phyloP scores from a whole-genome alignment of 1,140 invertebrate species.

The Danaus melanippus region DNA sequence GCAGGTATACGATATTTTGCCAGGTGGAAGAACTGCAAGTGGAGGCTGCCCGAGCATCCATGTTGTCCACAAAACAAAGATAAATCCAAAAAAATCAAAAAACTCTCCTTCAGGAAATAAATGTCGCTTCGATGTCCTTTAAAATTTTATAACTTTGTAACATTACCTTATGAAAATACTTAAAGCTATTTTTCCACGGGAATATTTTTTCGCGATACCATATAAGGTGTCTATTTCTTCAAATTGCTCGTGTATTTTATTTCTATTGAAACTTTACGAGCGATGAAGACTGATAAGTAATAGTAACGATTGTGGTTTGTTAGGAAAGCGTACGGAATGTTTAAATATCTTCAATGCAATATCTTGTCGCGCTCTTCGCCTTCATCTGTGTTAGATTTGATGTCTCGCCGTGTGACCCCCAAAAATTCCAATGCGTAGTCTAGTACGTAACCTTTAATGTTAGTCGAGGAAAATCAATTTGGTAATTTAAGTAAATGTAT shows the following conservation, averaged over 20 bases:
- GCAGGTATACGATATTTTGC: slow-evolving; percentile 85
- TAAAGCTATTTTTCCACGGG: slow-evolving; percentile 69
- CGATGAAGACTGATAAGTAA: slow-evolving; percentile 69
- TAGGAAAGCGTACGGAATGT: slow-evolving; percentile 41
- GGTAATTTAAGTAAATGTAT: slow-evolving; percentile 58
- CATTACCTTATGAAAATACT: slow-evolving; percentile 61
- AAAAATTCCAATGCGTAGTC: slow-evolving; percentile 53
- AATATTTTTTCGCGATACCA: slow-evolving; percentile 46
- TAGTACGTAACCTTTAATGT: slow-evolving; percentile 61
- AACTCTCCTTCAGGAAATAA: slow-evolving; percentile 67
- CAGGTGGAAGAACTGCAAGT: slow-evolving; percentile 84
- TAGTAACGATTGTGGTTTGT: slow-evolving; percentile 56
- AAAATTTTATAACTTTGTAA: slow-evolving; percentile 61
- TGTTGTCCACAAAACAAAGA: slow-evolving; percentile 73
- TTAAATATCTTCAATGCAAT: slow-evolving; percentile 11
- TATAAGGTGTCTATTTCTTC: slow-evolving; percentile 54
- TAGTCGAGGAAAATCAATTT: slow-evolving; percentile 55
- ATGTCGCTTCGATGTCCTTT: slow-evolving; percentile 54
- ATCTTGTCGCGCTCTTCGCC: slow-evolving; percentile 37
- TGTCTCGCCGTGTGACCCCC: slow-evolving; percentile 52
- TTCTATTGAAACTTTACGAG: slow-evolving; percentile 61
- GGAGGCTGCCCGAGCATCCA: slow-evolving; percentile 74
- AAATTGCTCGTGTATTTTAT: slow-evolving; percentile 54
- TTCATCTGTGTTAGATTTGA: slow-evolving; percentile 57
- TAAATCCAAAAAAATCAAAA: slow-evolving; percentile 67